phyloP scores from a whole-genome alignment of 2,888 invertebrate species.

The Nephrotoma flavescens region DNA sequence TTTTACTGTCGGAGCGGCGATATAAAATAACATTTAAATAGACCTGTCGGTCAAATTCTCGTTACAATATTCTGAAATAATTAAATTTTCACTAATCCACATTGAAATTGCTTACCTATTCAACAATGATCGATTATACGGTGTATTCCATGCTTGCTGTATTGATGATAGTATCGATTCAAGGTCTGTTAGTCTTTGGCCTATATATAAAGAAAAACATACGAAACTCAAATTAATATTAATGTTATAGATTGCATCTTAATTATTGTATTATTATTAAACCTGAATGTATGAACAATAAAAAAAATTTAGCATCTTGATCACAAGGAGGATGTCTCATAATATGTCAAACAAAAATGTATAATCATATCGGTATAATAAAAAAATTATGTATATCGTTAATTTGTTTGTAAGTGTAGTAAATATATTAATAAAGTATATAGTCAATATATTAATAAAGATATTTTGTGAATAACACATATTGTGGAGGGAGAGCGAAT shows the following conservation, averaged over 20 bases:
- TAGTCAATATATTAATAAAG: no score
- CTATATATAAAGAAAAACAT: constrained; percentile 7
- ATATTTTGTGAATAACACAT: no score
- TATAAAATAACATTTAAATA: no score
- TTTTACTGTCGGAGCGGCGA: no score
- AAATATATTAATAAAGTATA: no score
- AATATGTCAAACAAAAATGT: not conserved
- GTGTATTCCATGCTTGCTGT: constrained; percentile 15
- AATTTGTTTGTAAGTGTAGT: no score
- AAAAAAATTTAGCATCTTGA: not conserved
- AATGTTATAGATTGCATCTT: not conserved
- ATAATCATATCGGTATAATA: not conserved
- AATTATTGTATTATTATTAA: not conserved
- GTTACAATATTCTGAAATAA: no score
- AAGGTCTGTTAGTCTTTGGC: constrained; percentile 14
- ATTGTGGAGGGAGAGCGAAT: no score
- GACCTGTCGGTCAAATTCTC: no score
- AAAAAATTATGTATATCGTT: no score
- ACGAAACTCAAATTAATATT: not conserved
- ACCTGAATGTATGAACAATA: not conserved
- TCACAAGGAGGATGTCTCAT: not conserved
- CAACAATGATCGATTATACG: constrained; percentile 7
- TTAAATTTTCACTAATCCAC: no score
- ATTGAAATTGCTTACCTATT: not conserved
- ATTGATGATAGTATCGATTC: constrained; percentile 15